Conservation (phyloP, 2,797 vertebrate genomes). For the Rhabdomys pumilio region DNA sequence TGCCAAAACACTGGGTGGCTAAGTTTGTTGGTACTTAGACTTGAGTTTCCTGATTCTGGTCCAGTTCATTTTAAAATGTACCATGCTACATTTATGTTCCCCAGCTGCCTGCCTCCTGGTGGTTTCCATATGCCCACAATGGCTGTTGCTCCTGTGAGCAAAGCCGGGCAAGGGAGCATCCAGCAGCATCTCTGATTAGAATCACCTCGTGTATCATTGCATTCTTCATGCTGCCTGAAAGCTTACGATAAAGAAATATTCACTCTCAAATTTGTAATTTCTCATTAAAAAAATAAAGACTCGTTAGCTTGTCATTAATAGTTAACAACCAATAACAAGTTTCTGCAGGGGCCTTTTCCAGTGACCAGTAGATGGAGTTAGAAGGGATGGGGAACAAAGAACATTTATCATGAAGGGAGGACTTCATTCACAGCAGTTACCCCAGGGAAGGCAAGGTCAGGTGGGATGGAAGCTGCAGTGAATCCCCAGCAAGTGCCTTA, state of each 20-base stretch:
- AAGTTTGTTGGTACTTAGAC: conserved; percentile 39
- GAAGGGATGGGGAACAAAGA: conserved; percentile 44
- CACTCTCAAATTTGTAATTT: conserved; percentile 46
- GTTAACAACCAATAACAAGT: conserved; percentile 55
- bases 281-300: conserved; percentile 48
- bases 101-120: background rate
- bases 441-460: background rate
- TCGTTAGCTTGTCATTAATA: conserved; percentile 57
- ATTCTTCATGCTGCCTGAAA: conserved; percentile 31
- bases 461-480: background rate
- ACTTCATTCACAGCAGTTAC: background rate
- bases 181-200: background rate
- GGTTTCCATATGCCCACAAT: background rate
- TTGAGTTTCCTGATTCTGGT: conserved; percentile 39
- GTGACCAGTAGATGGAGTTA: conserved; percentile 40
- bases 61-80: conserved; percentile 38
- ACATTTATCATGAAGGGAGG: background rate
- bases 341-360: conserved; percentile 43
- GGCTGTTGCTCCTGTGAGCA: conserved; percentile 17
- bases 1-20: conserved; percentile 3
- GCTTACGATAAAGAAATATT: conserved; percentile 21
- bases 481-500: background rate
- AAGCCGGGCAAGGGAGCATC: background rate
- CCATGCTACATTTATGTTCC: conserved; percentile 5
- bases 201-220: background rate